phyloP scores from a whole-genome alignment of 2,113 vertebrate genomes.

The Pampusana beccarii region DNA sequence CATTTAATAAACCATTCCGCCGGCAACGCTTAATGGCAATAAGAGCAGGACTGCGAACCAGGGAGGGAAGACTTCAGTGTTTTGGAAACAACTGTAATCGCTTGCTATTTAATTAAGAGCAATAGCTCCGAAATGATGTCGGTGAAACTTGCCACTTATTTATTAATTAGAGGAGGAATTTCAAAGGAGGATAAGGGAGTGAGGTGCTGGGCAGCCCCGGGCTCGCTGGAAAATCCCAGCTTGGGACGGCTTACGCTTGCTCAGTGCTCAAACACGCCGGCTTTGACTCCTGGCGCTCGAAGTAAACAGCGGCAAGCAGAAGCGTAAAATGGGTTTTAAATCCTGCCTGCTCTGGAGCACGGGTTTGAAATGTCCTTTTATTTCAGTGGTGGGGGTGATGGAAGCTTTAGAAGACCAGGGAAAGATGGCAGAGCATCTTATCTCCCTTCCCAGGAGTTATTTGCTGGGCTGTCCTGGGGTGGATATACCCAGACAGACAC shows the following conservation, averaged over 20 bases:
- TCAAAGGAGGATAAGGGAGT: conserved; percentile 8
- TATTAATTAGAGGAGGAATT: conserved; percentile 63
- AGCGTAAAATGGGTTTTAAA: neutral
- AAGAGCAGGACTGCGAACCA: neutral
- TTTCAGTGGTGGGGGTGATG: rapidly evolving
- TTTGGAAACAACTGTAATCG: conserved; percentile 7
- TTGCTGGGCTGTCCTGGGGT: neutral
- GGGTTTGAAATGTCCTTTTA: neutral
- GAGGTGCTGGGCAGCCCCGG: conserved; percentile 13
- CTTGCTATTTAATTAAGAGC: conserved; percentile 54
- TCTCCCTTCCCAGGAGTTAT: neutral
- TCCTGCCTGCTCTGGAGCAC: rapidly evolving
- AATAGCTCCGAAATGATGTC: conserved; percentile 50
- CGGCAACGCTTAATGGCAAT: neutral
- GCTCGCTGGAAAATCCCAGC: conserved; percentile 59
- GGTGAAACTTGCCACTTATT: conserved; percentile 53
- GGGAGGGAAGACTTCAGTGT: neutral
- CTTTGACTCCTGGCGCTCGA: neutral
- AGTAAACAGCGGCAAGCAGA: neutral
- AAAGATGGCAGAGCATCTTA: neutral
- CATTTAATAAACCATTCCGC: neutral
- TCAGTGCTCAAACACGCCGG: neutral
- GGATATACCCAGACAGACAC: rapidly evolving
- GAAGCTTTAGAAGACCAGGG: rapidly evolving
- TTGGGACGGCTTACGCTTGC: neutral